phyloP scores from a whole-genome alignment of 2,797 vertebrate species.

The Trematomus bernacchii region DNA sequence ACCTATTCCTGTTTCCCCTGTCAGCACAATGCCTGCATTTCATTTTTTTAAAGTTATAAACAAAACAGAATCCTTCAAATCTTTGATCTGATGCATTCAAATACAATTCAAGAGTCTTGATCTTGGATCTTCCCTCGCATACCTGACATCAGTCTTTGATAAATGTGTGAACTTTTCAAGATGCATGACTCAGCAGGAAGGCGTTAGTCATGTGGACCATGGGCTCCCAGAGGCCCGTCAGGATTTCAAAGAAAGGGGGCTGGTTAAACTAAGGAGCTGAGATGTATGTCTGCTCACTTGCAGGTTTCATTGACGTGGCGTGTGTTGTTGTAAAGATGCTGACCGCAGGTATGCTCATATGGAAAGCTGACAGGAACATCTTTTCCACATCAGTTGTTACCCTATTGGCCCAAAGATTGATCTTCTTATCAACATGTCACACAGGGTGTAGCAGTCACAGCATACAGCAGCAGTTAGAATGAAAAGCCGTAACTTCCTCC shows the following conservation, averaged over 20 bases:
- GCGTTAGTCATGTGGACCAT: constrained; percentile 24
- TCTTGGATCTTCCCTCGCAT: constrained; percentile 9
- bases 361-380: constrained; percentile 3
- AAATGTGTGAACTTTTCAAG: constrained; percentile 16
- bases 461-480: constrained; percentile 19
- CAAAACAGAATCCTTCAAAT: background rate
- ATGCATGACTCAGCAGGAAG: constrained; percentile 33
- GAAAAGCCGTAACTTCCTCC: constrained; percentile 42
- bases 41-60: background rate
- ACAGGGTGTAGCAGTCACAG: background rate
- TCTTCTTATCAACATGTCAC: constrained; percentile 15
- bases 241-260: constrained; percentile 2
- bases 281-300: too few species aligned
- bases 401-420: background rate
- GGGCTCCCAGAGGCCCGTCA: constrained; percentile 30
- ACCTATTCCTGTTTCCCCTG: constrained; percentile 46
- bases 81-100: background rate
- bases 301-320: constrained; percentile 21
- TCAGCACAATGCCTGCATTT: constrained; percentile 13
- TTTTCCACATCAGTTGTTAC: constrained; percentile 29
- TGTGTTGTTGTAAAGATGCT: constrained; percentile 6
- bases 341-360: constrained; percentile 10
- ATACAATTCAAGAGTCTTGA: background rate
- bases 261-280: constrained; percentile 8
- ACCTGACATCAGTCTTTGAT: constrained; percentile 28